Percentiles rank a stretch among this genome's conserved stretches.
Evolutionary conservation across 2,888 invertebrate genomes (phyloP).

Genomic region (Drosophila pullipes): DNA sequence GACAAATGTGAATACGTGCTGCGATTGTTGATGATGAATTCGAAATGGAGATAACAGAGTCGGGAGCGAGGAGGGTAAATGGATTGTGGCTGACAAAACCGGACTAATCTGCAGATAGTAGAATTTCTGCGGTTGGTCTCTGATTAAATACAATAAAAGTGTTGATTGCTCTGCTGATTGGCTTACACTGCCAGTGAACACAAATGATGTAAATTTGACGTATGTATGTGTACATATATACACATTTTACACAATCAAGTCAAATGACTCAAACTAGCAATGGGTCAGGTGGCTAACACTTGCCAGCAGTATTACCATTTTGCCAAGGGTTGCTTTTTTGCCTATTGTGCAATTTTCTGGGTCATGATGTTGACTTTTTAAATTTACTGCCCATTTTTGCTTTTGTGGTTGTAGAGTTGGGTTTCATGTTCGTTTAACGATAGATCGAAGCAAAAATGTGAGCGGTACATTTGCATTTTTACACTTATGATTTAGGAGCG

Average conservation of each 20-base stretch:
- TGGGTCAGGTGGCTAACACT: conserved; percentile 32
- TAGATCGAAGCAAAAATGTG: conserved; percentile 46
- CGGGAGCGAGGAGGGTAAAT: background rate
- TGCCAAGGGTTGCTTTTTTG: conserved; percentile 28
- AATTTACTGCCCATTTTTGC: conserved; percentile 47
- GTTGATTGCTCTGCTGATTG: conserved; percentile 73
- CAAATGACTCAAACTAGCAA: conserved; percentile 30
- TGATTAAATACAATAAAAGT: conserved; percentile 75
- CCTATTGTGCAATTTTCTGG: conserved; percentile 62
- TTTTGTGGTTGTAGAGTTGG: conserved; percentile 19
- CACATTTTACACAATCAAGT: conserved; percentile 51
- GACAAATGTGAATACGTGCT: conserved; percentile 70
- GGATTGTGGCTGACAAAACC: conserved; percentile 4
- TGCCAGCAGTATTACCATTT: background rate
- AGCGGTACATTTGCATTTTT: conserved; percentile 59
- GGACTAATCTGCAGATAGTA: conserved; percentile 40
- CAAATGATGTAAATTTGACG: conserved; percentile 71
- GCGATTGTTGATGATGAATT: conserved; percentile 50
- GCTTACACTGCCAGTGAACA: conserved; percentile 38
- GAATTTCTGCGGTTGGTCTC: conserved; percentile 57
- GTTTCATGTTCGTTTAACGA: conserved; percentile 50
- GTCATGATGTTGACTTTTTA: conserved; percentile 58
- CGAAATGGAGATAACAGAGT: background rate
- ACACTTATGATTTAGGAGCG: conserved; percentile 47
- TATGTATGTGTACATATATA: conserved; percentile 40